phyloP scores from a whole-genome alignment of 35 echinoderm and acorn worm species.

The Ptychodera flava region DNA sequence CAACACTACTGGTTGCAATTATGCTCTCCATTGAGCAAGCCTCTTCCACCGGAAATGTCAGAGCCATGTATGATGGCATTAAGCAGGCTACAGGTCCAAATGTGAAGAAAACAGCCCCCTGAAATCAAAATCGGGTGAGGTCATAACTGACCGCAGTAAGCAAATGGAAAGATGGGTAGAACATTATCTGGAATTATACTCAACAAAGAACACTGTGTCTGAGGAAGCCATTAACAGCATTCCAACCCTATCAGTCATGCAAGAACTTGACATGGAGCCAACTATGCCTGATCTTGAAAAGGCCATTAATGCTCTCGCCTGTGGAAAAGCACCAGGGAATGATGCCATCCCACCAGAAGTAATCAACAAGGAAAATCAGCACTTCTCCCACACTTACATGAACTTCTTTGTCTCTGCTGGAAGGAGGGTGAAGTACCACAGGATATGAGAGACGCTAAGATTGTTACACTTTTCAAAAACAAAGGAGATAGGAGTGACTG shows the following conservation, averaged over 20 bases:
- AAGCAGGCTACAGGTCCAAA: constrained; percentile 26
- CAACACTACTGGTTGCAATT: too few species aligned
- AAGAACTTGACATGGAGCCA: constrained; percentile 32
- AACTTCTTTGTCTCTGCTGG: constrained; percentile 39
- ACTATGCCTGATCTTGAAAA: constrained; percentile 7
- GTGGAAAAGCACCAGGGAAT: constrained; percentile 29
- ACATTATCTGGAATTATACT: constrained; percentile 48
- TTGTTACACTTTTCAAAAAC: constrained; percentile 59
- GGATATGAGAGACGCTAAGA: constrained; percentile 46
- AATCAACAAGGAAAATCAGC: constrained; percentile 31
- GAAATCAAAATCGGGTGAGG: too few species aligned
- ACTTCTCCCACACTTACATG: background rate
- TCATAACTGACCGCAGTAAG: too few species aligned
- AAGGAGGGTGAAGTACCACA: constrained; percentile 14
- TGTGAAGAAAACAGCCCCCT: background rate
- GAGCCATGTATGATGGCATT: constrained; percentile 50
- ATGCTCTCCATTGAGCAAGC: too few species aligned
- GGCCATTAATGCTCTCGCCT: constrained; percentile 33
- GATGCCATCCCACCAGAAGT: constrained; percentile 37
- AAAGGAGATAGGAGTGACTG: constrained; percentile 47
- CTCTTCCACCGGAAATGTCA: constrained; percentile 33
- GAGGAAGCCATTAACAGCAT: constrained; percentile 13
- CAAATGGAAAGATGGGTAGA: too few species aligned
- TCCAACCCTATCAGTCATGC: background rate
- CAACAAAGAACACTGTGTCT: constrained; percentile 28